Conservation (phyloP, 2,113 vertebrate genomes). For the Taxidea taxus region DNA sequence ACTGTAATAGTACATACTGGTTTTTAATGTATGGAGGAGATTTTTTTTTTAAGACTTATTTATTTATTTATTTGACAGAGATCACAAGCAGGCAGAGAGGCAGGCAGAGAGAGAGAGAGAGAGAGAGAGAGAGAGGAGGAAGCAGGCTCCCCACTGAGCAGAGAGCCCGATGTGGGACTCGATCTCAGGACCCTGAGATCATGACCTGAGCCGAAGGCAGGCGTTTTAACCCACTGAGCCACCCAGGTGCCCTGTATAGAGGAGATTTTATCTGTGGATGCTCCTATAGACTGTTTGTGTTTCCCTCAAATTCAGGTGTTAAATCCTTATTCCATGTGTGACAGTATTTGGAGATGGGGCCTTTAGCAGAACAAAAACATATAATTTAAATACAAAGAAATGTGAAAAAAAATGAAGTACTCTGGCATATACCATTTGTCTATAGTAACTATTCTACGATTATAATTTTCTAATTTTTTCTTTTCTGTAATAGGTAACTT, state of each 20-base stretch:
- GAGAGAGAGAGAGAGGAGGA: no score
- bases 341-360: background rate
- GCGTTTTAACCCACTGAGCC: no score
- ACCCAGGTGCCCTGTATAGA: no score
- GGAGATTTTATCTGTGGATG: background rate
- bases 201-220: no score
- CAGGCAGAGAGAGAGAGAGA: no score
- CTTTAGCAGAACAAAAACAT: background rate
- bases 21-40: background rate
- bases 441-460: background rate
- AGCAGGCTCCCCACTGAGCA: no score
- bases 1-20: accelerated
- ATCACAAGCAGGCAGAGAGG: no score
- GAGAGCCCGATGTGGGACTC: no score
- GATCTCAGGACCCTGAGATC: no score
- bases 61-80: no score
- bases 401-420: background rate
- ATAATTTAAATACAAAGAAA: background rate
- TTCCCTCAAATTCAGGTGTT: background rate
- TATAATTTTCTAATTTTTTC: background rate
- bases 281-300: background rate
- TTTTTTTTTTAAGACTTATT: no score
- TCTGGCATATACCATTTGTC: background rate
- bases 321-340: background rate
- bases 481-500: background rate